Percentiles rank a stretch among this genome's conserved stretches.
phyloP scores from a whole-genome alignment of 2,113 vertebrate genomes.

The Pollachius pollachius region DNA sequence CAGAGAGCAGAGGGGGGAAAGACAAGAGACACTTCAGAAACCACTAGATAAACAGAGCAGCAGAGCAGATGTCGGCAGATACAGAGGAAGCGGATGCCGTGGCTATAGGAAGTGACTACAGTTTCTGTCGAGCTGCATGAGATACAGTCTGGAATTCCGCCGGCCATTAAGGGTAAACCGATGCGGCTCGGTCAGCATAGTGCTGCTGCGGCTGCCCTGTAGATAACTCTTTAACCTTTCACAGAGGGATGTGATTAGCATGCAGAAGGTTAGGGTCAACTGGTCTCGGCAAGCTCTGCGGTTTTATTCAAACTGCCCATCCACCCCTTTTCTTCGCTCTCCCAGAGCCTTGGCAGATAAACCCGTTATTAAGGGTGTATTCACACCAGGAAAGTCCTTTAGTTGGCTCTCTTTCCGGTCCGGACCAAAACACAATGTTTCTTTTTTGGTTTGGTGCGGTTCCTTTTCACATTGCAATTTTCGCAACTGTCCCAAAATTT shows the following conservation, averaged over 20 bases:
- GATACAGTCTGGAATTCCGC: conserved; percentile 30
- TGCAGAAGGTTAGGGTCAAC: not conserved
- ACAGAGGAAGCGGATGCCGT: conserved; percentile 25
- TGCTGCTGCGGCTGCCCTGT: conserved; percentile 12
- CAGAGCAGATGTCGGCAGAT: conserved; percentile 39
- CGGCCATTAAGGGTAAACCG: conserved; percentile 5
- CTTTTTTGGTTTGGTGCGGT: no score
- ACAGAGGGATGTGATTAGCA: not conserved
- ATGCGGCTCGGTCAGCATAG: conserved; percentile 15
- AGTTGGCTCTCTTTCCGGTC: no score
- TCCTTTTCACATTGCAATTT: no score
- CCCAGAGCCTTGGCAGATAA: no score
- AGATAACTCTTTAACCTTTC: conserved; percentile 21
- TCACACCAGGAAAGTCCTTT: no score
- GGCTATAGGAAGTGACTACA: conserved; percentile 36
- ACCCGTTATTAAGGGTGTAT: no score
- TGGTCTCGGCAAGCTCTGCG: not conserved
- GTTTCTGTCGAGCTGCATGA: conserved; percentile 17
- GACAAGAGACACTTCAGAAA: conserved; percentile 46
- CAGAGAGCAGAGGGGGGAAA: conserved; percentile 24
- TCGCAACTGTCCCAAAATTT: no score
- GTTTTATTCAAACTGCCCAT: not conserved
- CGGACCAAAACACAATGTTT: no score
- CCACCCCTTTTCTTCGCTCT: not conserved
- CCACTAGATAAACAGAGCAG: conserved; percentile 38